Percentiles rank a stretch among this genome's conserved stretches.
These are phyloP conservation scores for Chelonoidis abingdonii DNA, from an alignment of 2,113 vertebrate species.

Conservation along the genomic window DNA sequence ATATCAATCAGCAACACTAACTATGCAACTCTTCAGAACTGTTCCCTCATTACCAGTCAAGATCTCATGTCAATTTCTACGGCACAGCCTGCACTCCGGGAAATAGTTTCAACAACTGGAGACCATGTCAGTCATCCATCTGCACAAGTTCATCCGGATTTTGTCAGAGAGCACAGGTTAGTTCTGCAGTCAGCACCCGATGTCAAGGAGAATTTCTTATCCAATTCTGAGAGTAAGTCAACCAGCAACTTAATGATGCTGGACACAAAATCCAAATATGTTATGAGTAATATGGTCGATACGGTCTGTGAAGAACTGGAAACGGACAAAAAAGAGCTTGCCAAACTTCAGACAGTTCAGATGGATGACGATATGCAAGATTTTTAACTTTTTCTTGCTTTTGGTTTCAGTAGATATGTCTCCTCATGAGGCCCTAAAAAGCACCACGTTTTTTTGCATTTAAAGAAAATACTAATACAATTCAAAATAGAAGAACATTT, in stretches of 20 bases:
- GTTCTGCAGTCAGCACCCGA: constrained; percentile 86
- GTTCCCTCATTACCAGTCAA: constrained; percentile 82
- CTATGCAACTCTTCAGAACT: constrained; percentile 87
- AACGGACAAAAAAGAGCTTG: constrained; percentile 94
- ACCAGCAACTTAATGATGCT: constrained; percentile 80
- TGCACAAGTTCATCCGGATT: constrained; percentile 82
- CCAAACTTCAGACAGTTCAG: constrained; percentile 98
- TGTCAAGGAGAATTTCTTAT: constrained; percentile 89
- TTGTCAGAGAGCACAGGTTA: constrained; percentile 82
- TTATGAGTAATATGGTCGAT: constrained; percentile 89
- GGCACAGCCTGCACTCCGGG: constrained; percentile 76
- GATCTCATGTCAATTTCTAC: constrained; percentile 82
- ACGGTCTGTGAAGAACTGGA: constrained; percentile 94
- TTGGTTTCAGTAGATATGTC: constrained; percentile 66
- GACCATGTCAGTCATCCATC: constrained; percentile 75
- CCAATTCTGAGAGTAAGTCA: constrained; percentile 85
- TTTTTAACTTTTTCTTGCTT: constrained; percentile 80
- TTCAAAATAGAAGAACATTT: constrained; percentile 59
- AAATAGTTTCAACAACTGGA: constrained; percentile 70
- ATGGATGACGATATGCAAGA: constrained; percentile 97
- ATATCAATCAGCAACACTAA: constrained; percentile 87
- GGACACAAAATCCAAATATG: constrained; percentile 86
- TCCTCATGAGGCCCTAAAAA: constrained; percentile 63
- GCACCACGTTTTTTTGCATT: constrained; percentile 53
- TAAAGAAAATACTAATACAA: constrained; percentile 52